Conservation (phyloP, 2,113 vertebrate species). For the Neomonachus schauinslandi region DNA sequence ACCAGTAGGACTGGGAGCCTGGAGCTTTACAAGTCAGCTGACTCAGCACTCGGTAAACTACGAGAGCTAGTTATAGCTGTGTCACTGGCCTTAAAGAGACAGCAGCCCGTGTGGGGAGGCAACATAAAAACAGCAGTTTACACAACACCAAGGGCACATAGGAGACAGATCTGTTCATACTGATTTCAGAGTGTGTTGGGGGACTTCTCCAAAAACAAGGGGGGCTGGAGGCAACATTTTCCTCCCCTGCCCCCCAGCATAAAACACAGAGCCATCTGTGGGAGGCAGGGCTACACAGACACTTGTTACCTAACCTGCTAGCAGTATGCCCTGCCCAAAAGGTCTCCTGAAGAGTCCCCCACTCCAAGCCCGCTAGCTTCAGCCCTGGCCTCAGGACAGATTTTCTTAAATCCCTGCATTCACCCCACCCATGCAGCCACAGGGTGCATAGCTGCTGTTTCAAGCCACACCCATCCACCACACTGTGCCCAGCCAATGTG, state of each 20-base stretch:
- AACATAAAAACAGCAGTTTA: neutral
- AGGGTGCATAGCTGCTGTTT: neutral
- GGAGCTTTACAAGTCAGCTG: neutral
- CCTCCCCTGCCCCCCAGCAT: neutral
- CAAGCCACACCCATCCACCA: neutral
- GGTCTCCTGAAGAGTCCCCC: neutral
- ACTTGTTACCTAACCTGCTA: neutral
- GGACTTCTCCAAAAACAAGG: neutral
- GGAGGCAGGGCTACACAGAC: neutral
- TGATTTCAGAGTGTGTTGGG: neutral
- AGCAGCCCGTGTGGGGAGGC: neutral
- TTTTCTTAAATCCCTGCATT: neutral
- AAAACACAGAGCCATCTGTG: neutral
- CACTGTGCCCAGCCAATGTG: neutral
- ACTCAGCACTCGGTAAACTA: neutral
- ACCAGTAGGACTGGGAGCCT: neutral
- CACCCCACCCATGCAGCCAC: neutral
- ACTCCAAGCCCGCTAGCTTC: neutral
- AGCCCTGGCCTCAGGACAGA: neutral
- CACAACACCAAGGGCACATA: neutral
- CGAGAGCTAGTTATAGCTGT: neutral
- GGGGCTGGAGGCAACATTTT: neutral
- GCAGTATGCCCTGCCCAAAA: neutral
- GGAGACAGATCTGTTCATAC: neutral
- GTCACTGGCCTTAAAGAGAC: neutral